Evolutionary conservation across 2,797 vertebrate genomes (phyloP), one percentile per base, ranked within the genome.

Genomic region (Pseudopleuronectes americanus): DNA sequence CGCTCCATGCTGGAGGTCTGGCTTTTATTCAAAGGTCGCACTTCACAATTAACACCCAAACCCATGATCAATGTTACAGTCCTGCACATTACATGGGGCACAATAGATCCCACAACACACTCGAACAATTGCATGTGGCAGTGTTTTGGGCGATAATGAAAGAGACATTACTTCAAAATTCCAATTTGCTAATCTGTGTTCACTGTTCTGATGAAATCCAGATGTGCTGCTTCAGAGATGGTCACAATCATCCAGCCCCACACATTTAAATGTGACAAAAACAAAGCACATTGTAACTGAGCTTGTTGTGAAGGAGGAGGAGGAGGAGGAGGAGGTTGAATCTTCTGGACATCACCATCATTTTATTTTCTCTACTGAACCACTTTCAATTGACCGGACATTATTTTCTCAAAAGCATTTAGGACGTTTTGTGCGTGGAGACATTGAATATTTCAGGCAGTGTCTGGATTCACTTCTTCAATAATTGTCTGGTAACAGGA

Each of bases 381-480:
- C 24, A 58, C 48, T 58, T 54, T 57, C 19, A 51, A 48, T 68
- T 68, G 22, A 64, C 53, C 13, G 23, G 51, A 65, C 33, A 33
- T 49, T 14, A 26, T 41, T 23, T 63, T 66, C 36, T 77, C 48
- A 41, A 65, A 59, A 24, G 36, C 45, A 64, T 13, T 56, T 53
- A 16, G 19, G 61, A 58, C 38, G 47, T 38, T 66, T 64, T 4
- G 47, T 3, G 49, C 8, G 17, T 61, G 26, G n/a, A 28, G 26
- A 24, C 38, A 58, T 47, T 38, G 8, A 4, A 49, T 41, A 14
- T 66, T 28, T 6, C 51, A 49, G 57, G 16, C 23, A 4, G 45
- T 14, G 45, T 54, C 48, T 52, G 22, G n/a, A 61, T 22, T 38
- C 45, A 9, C 21, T 19, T 56, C 16, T 17, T 76, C 49, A 45